phyloP scores from a whole-genome alignment of 2,113 vertebrate species.

The Suncus etruscus region DNA sequence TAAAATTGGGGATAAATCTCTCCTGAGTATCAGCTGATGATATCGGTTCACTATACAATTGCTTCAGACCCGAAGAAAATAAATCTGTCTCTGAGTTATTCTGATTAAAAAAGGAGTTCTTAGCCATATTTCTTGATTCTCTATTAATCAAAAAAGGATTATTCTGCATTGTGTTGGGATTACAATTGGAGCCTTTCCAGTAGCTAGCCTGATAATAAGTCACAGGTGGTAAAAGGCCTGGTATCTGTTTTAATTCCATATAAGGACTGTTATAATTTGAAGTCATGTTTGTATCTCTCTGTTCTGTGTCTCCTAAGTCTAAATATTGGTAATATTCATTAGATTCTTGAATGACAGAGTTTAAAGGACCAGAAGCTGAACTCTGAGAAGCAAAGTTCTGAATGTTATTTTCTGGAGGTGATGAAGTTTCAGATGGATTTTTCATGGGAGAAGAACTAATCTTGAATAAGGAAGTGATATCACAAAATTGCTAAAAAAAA shows the following conservation, averaged over 20 bases:
- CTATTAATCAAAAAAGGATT: slow-evolving; percentile 68
- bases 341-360: slow-evolving; percentile 63
- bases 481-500: slow-evolving; percentile 92
- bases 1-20: slow-evolving; percentile 48
- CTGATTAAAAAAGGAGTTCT: slow-evolving; percentile 61
- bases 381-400: slow-evolving; percentile 51
- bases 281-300: slow-evolving; percentile 58
- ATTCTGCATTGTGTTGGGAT: not conserved
- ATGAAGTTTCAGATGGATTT: slow-evolving; percentile 61
- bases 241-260: slow-evolving; percentile 68
- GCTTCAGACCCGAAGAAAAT: slow-evolving; percentile 76
- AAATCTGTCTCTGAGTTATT: slow-evolving; percentile 67
- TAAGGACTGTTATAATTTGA: slow-evolving; percentile 55
- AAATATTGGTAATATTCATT: slow-evolving; percentile 65
- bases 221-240: slow-evolving; percentile 40
- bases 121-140: slow-evolving; percentile 50
- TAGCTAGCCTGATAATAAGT: slow-evolving; percentile 56
- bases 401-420: slow-evolving; percentile 62
- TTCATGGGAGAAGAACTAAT: slow-evolving; percentile 68
- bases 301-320: slow-evolving; percentile 48
- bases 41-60: slow-evolving; percentile 66
- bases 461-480: slow-evolving; percentile 88
- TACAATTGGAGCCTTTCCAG: slow-evolving; percentile 43
- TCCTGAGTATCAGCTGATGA: slow-evolving; percentile 56
- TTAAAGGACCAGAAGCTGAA: slow-evolving; percentile 42